Base-by-base conservation (phyloP, 2,113 vertebrate species). In the Typhlomys cinereus region DNA sequence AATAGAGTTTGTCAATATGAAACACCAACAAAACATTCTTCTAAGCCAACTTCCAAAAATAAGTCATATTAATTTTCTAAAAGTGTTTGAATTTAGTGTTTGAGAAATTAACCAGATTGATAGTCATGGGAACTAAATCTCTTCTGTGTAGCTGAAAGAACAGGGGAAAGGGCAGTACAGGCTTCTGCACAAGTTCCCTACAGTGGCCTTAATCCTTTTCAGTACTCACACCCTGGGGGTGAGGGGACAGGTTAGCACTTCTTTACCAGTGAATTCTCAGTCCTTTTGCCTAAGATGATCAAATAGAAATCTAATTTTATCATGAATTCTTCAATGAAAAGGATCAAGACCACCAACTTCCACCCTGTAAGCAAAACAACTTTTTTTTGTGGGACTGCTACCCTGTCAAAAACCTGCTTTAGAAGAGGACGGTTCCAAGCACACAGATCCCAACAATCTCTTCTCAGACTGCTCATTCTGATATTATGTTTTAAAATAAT, bases 191-290 rank as follows among this genome's bases (percentile, higher is more conserved):
- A 90, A 95, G 92, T 90, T 92, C 94, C 95, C 96, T 81, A 88
- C 93, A 73, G 96, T 89, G 96, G 89, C 80, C 96, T 94, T 97
- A 97, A 96, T 95, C 96, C 96, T 92, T 92, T 93, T 92, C 94
- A 96, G 80, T n/a, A 79, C 36, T 92, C 48, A 76, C 61, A 74
- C 81, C 74, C 88, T 81, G 36, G 75, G 93, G 90, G 85, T 76
- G 67, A 95, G 91, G 54, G 64, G 86, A 95, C 94, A 96, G 94
- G 96, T 97, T 96, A 92, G 90, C 48, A 34, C 71, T 69, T 93
- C 73, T 92, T 93, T 93, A 92, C 82, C 93, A 95, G 69, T 13
- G 87, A 95, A 78, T 74, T 69, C 81, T 89, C 36, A 18, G 46
- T 78, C 71, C 54, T 70, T 80, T 48, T 83, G 82, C 61, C 41